Conservation (phyloP, 2,113 vertebrate species). For the Muscicapa adusta region DNA sequence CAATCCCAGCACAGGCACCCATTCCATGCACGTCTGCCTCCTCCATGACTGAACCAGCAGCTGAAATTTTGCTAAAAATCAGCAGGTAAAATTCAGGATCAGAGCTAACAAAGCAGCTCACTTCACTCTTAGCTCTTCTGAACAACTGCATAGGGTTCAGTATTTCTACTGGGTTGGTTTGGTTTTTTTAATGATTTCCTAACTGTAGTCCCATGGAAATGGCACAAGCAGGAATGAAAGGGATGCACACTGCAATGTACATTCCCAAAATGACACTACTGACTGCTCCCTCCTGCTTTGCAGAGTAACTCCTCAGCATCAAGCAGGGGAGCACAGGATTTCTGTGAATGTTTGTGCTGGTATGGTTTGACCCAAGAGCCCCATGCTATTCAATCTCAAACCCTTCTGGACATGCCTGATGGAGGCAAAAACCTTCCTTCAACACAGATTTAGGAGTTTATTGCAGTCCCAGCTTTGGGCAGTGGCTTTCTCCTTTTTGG, state of each 20-base stretch:
- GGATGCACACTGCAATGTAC: neutral
- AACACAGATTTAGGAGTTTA: neutral
- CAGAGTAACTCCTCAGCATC: neutral
- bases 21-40: neutral
- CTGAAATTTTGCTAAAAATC: neutral
- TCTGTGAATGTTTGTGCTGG: neutral
- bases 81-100: neutral
- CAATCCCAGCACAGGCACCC: neutral
- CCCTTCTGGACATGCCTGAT: neutral
- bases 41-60: rapidly evolving
- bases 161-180: neutral
- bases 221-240: neutral
- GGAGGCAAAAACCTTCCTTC: neutral
- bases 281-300: neutral
- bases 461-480: neutral
- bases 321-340: neutral
- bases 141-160: neutral
- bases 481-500: neutral
- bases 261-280: neutral
- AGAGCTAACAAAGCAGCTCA: neutral
- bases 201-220: rapidly evolving
- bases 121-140: neutral
- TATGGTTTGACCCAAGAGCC: neutral
- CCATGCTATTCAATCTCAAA: rapidly evolving
- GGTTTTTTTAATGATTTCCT: neutral